Evolutionary conservation across 2,797 vertebrate species (phyloP).

Genomic region (Notoglanidium macrostoma): DNA sequence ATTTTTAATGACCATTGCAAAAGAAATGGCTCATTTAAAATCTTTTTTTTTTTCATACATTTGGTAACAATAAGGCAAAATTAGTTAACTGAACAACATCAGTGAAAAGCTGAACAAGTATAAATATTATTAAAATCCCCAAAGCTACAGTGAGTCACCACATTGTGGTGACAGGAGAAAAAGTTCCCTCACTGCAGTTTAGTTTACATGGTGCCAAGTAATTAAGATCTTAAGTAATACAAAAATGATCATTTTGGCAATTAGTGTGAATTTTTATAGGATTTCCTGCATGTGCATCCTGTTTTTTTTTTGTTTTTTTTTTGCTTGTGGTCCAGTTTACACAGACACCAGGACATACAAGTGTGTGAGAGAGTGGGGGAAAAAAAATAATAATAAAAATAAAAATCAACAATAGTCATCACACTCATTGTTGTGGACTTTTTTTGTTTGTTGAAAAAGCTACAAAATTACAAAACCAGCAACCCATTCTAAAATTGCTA

Average conservation of each 20-base stretch:
- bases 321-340: constrained; percentile 59
- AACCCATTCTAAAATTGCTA: constrained; percentile 64
- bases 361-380: constrained; percentile 29
- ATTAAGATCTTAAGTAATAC: constrained; percentile 24
- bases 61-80: constrained; percentile 80
- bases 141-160: constrained; percentile 68
- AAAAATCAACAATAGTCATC: constrained; percentile 13
- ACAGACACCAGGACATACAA: constrained; percentile 27
- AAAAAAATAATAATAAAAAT: background rate
- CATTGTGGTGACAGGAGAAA: constrained; percentile 38
- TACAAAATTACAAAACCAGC: constrained; percentile 68
- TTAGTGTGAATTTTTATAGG: constrained; percentile 34
- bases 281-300: constrained; percentile 9
- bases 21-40: constrained; percentile 71
- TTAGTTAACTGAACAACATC: constrained; percentile 70
- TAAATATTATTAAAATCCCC: constrained; percentile 75
- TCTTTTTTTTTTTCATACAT: constrained; percentile 67
- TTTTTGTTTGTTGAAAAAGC: constrained; percentile 56
- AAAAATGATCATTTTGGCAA: constrained; percentile 48
- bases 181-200: constrained; percentile 43
- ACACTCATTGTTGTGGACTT: constrained; percentile 54
- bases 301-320: constrained; percentile 15
- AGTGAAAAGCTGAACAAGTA: constrained; percentile 71
- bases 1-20: constrained; percentile 82
- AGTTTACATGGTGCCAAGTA: constrained; percentile 23